Conservation (phyloP, 2,888 invertebrate genomes). For the Cerceris rybyensis region DNA sequence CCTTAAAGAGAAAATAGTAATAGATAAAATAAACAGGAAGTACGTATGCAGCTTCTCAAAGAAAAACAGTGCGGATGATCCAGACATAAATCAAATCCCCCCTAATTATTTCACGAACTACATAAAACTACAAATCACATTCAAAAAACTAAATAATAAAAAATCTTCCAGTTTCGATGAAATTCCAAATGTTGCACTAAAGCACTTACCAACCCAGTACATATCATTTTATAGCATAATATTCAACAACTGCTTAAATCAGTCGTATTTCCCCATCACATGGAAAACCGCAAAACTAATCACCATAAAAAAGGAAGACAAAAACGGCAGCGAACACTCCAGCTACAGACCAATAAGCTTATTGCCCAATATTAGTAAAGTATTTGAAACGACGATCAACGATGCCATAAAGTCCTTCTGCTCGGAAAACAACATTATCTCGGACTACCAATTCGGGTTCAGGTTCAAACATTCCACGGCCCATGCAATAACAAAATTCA, state of each 20-base stretch:
- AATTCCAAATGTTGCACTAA: too few relatives aligned
- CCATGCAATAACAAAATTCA: constrained; percentile 20
- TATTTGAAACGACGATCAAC: too few relatives aligned
- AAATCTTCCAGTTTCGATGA: constrained; percentile 18
- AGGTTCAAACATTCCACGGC: constrained; percentile 17
- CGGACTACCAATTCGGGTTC: constrained; percentile 8
- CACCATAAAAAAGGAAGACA: background rate
- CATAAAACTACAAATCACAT: background rate
- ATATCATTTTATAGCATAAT: background rate
- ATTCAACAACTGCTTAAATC: constrained; percentile 28
- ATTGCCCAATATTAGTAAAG: too few relatives aligned
- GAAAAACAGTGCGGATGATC: background rate
- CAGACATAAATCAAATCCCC: background rate
- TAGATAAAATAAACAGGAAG: background rate
- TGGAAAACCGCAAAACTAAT: constrained; percentile 23
- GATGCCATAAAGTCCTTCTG: background rate
- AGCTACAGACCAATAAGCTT: constrained; percentile 9
- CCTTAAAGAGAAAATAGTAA: background rate
- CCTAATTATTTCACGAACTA: background rate
- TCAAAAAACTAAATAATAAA: constrained; percentile 13
- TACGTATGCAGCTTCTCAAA: background rate
- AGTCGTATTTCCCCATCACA: background rate
- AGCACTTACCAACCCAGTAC: background rate
- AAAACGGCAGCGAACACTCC: background rate
- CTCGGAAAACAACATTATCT: background rate